Conservation (phyloP, 2,797 vertebrate genomes). For the Notoglanidium macrostoma region DNA sequence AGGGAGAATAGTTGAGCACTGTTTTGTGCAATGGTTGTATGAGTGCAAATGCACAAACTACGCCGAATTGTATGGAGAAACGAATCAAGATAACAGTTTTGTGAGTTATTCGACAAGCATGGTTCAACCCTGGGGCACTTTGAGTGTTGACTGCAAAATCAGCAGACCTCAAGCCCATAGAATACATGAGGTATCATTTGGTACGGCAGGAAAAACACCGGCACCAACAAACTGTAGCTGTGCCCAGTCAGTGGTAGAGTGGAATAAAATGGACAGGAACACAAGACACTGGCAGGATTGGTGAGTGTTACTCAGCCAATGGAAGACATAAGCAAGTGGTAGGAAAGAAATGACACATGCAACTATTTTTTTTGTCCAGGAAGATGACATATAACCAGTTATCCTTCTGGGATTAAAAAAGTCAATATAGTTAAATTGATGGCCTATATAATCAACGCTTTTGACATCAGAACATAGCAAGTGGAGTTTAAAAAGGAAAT, state of each 20-base stretch:
- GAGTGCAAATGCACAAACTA: background rate
- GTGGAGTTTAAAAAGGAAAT: constrained; percentile 32
- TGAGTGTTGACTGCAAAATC: background rate
- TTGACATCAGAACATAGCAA: constrained; percentile 20
- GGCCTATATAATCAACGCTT: background rate
- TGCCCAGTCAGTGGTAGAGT: background rate
- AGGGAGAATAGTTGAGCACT: background rate
- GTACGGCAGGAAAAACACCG: background rate
- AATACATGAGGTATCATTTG: background rate
- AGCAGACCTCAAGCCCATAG: background rate
- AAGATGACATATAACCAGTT: background rate
- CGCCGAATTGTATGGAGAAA: background rate
- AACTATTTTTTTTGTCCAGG: background rate
- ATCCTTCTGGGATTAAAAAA: background rate
- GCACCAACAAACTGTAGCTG: background rate
- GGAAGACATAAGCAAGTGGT: background rate
- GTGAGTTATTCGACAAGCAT: background rate
- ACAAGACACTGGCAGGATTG: background rate
- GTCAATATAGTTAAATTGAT: background rate
- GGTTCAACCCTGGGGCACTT: background rate
- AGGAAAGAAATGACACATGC: background rate
- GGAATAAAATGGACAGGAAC: background rate
- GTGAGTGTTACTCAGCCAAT: background rate
- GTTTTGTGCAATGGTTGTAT: background rate
- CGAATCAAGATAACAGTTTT: background rate